Conservation (phyloP, 2,113 vertebrate genomes). For the Pelobates fuscus region DNA sequence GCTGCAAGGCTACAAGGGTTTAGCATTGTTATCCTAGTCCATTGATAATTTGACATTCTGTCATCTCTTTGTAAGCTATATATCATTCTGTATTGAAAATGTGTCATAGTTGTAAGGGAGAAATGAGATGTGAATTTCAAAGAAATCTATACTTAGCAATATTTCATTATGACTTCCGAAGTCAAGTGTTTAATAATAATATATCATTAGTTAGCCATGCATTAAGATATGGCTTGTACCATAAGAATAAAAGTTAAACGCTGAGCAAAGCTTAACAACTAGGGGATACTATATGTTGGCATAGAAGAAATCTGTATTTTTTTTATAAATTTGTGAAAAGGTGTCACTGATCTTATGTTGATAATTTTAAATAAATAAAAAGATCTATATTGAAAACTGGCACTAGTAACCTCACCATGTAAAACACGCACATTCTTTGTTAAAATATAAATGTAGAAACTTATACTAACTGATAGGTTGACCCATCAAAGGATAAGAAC, state of each 20-base stretch:
- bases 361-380: not conserved
- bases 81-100: slow-evolving; percentile 50
- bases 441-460: not conserved
- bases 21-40: slow-evolving; percentile 42
- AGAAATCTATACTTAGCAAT: slow-evolving; percentile 45
- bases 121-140: slow-evolving; percentile 48
- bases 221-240: slow-evolving; percentile 2
- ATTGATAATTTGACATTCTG: slow-evolving; percentile 49
- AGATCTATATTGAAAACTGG: not conserved
- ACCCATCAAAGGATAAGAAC: too few species aligned
- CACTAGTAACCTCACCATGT: not conserved
- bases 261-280: not conserved
- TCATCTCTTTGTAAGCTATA: slow-evolving; percentile 34
- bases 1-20: slow-evolving; percentile 40
- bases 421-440: not conserved
- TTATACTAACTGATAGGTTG: too few species aligned
- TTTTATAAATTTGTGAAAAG: not conserved
- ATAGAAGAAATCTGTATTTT: not conserved
- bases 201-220: slow-evolving; percentile 35
- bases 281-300: not conserved
- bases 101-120: slow-evolving; percentile 36
- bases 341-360: not conserved
- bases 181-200: slow-evolving; percentile 37
- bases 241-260: slow-evolving; percentile 16
- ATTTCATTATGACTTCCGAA: slow-evolving; percentile 45